Conservation (phyloP, 2,888 invertebrate species). For the Nomada flava region DNA sequence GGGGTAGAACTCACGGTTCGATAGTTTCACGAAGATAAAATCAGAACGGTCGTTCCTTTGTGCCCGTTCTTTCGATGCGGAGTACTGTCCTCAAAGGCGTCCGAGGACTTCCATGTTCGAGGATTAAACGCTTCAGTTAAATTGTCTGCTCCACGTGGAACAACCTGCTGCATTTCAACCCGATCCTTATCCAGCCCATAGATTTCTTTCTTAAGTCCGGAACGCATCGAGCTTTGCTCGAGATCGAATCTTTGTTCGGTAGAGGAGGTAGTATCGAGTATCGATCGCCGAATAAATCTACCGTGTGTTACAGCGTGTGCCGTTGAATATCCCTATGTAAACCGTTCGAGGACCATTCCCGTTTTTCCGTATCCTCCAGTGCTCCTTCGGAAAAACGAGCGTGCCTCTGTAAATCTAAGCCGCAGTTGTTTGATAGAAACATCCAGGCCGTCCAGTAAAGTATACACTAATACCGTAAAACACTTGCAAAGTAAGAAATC, state of each 20-base stretch:
- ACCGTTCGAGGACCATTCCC: constrained; percentile 29
- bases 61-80: not conserved
- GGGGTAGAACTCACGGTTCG: constrained; percentile 43
- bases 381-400: constrained; percentile 19
- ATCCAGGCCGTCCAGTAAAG: not conserved
- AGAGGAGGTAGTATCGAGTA: constrained; percentile 50
- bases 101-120: constrained; percentile 3
- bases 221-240: constrained; percentile 43
- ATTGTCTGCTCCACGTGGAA: constrained; percentile 38
- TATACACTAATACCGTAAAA: constrained; percentile 11
- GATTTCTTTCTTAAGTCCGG: constrained; percentile 52
- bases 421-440: constrained; percentile 19
- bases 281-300: constrained; percentile 55
- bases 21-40: constrained; percentile 53
- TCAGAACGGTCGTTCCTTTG: constrained; percentile 35
- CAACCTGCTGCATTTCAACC: constrained; percentile 56
- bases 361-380: not conserved
- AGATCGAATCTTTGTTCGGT: constrained; percentile 49
- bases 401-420: not conserved
- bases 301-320: constrained; percentile 26
- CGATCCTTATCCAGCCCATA: constrained; percentile 42
- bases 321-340: constrained; percentile 56
- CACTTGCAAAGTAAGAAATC: not conserved
- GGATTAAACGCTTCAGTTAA: constrained; percentile 12
- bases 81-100: not conserved